Base-by-base conservation (phyloP, 2,113 vertebrate species). In the Rhombomys opimus region DNA sequence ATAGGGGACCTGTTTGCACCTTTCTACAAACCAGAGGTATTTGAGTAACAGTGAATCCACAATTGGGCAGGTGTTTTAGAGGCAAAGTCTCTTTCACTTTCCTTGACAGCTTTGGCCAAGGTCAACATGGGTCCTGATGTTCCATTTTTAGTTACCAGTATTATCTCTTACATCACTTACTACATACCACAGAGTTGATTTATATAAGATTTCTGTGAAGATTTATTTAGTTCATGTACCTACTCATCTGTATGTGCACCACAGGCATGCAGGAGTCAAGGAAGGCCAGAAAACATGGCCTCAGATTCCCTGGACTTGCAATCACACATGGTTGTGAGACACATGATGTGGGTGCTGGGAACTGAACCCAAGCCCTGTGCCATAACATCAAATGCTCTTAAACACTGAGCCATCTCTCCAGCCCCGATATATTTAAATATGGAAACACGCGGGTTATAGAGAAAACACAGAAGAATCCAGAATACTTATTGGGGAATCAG, bases 61-160 rank as follows among this genome's bases (percentile, higher is more conserved):
- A 41, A n/a, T 35, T 35, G 11, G 54, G 80, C 54, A 14, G 12
- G 11, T 3, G 10, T 23, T 59, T 38, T 61, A 38, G 35, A 61
- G 54, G 54, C 18, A 38, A 25, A n/a, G n/a, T 22, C 30, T 81
- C 1, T 63, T n/a, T 63, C 13, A 9, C 3, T 41, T 41, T 84
- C 59, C 25, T 41, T 84, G 20, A 27, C 13, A 63, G 23, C 81
- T n/a, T 41, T 4, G 12, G 23, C 20, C 54, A 84, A 27, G 7
- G 22, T 27, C 11, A 63, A 15, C 23, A 3, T 13, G 41, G 35
- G 5, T 2, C 2, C n/a, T 1, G 1, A 22, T 41, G 7, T 27
- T 25, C n/a, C 11, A 35, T 25, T 61, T 57, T n/a, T 84, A 61
- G 14, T 61, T 32, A 38, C 35, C 57, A 38, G 6, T 82, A 61